phyloP scores from a whole-genome alignment of 2,888 invertebrate species.

The Noctua fimbriata region DNA sequence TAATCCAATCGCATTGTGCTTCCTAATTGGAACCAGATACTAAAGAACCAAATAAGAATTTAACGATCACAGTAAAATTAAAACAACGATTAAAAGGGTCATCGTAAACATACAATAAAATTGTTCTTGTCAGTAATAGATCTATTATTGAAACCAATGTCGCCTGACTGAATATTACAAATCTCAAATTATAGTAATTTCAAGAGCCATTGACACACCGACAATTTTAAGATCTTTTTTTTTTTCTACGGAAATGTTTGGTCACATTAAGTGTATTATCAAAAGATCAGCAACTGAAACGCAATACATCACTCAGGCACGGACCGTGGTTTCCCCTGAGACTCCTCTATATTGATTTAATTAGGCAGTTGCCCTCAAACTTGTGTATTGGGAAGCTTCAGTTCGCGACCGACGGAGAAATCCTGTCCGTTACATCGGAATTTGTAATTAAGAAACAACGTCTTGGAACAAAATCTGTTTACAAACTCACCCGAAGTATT shows the following conservation, averaged over 20 bases:
- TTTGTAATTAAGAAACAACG: conserved; percentile 86
- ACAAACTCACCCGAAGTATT: conserved; percentile 78
- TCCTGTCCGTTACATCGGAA: conserved; percentile 81
- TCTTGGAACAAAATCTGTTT: conserved; percentile 83
- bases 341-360: conserved; percentile 82
- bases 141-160: background rate
- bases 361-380: conserved; percentile 80
- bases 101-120: background rate
- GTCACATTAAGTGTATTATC: conserved; percentile 2
- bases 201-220: background rate
- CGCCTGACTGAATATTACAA: background rate
- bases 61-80: background rate
- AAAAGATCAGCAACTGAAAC: conserved; percentile 52
- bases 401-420: conserved; percentile 68
- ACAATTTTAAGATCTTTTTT: background rate
- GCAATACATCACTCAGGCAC: conserved; percentile 74
- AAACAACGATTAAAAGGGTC: background rate
- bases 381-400: conserved; percentile 73
- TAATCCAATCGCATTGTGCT: conserved; percentile 27
- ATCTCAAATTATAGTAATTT: background rate
- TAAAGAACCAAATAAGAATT: conserved; percentile 17
- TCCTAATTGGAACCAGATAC: conserved; percentile 20
- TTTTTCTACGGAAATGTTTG: background rate
- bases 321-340: conserved; percentile 66
- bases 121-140: background rate